Conservation (phyloP, 2,797 vertebrate species). For the Anomalospiza imberbis region DNA sequence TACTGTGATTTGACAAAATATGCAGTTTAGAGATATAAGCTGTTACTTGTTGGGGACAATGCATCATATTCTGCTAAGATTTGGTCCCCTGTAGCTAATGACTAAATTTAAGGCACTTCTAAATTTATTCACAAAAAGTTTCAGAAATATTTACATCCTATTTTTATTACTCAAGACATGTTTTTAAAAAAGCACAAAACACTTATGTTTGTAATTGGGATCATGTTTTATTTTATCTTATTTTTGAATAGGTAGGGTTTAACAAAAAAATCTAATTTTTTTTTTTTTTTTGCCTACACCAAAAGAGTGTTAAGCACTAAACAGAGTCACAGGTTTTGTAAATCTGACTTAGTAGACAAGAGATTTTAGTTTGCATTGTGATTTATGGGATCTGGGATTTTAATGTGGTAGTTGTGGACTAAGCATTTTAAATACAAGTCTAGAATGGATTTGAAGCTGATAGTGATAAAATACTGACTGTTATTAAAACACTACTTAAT, state of each 20-base stretch:
- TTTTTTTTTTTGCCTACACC: not conserved
- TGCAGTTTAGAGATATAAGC: not conserved
- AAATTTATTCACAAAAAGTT: not conserved
- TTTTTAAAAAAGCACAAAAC: not conserved
- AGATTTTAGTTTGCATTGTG: not conserved
- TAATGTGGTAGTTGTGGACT: not conserved
- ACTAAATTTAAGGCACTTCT: not conserved
- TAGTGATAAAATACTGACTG: not conserved
- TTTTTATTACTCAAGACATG: not conserved
- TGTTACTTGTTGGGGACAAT: not conserved
- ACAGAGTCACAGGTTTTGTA: not conserved
- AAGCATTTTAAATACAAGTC: not conserved
- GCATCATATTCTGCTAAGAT: not conserved
- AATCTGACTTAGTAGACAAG: not conserved
- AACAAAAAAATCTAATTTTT: not conserved
- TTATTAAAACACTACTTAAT: conserved; percentile 16
- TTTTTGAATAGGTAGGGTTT: not conserved
- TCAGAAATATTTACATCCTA: not conserved
- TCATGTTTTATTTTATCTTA: not conserved
- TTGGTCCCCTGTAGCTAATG: not conserved
- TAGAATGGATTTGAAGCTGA: not conserved
- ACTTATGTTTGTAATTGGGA: not conserved
- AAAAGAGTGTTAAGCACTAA: not conserved
- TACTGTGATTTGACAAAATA: not conserved
- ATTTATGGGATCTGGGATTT: not conserved